These are phyloP conservation scores for Atherinomorus stipes DNA, from an alignment of 2,113 vertebrate species.

Conservation along the genomic window DNA sequence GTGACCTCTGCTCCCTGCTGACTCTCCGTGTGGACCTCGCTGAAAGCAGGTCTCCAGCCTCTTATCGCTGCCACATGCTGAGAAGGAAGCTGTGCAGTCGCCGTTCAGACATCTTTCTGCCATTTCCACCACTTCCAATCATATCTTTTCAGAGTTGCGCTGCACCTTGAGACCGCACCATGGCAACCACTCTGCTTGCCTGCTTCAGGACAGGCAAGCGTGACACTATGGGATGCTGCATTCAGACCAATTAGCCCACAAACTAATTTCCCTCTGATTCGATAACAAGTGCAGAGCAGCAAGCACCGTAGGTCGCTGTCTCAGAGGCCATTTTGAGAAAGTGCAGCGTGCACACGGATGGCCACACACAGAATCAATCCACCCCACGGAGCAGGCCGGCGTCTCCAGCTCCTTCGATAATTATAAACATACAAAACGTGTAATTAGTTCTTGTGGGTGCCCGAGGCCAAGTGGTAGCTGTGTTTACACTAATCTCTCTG, in stretches of 20 bases:
- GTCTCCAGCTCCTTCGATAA: conserved; percentile 75
- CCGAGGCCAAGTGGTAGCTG: conserved; percentile 63
- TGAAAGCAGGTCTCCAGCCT: conserved; percentile 56
- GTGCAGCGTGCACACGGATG: conserved; percentile 72
- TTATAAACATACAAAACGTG: conserved; percentile 79
- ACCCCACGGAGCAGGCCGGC: conserved; percentile 67
- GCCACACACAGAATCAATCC: conserved; percentile 77
- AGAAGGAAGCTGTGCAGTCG: conserved; percentile 41
- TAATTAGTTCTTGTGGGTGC: conserved; percentile 76
- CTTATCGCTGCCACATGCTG: conserved; percentile 75
- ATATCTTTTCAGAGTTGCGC: neutral
- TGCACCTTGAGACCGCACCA: conserved; percentile 13
- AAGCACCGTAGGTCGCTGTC: conserved; percentile 67
- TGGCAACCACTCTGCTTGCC: conserved; percentile 10
- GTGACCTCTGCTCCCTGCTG: conserved; percentile 46
- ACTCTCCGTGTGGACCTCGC: conserved; percentile 50
- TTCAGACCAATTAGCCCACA: conserved; percentile 75
- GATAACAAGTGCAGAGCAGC: conserved; percentile 75
- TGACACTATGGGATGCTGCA: conserved; percentile 52
- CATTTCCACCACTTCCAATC: conserved; percentile 13
- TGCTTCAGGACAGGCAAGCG: conserved; percentile 48
- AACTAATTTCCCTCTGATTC: conserved; percentile 76
- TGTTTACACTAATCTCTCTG: conserved; percentile 63
- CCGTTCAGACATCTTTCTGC: conserved; percentile 25
- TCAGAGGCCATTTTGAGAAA: conserved; percentile 67